phyloP scores from a whole-genome alignment of 2,113 vertebrate species.

The Tenrec ecaudatus region DNA sequence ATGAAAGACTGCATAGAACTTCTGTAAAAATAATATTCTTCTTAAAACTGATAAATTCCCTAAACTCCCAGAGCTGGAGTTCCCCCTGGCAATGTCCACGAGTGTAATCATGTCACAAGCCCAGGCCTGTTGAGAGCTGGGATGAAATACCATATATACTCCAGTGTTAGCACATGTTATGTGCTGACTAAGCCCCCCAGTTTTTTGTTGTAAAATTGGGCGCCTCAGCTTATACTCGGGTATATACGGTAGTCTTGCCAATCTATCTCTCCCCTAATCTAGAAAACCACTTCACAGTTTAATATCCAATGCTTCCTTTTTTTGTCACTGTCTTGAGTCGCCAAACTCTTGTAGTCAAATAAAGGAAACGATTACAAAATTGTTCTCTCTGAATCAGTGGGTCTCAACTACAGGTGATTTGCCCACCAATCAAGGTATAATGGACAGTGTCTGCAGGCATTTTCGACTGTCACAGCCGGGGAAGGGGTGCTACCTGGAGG shows the following conservation, averaged over 20 bases:
- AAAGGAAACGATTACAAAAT: slow-evolving; percentile 22
- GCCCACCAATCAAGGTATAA: not conserved
- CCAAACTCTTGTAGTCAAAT: slow-evolving; percentile 31
- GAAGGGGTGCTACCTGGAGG: not conserved
- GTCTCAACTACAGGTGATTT: not conserved
- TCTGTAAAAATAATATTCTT: slow-evolving; percentile 26
- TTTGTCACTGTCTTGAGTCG: slow-evolving; percentile 35
- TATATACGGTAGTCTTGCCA: not conserved
- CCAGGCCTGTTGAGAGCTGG: not conserved
- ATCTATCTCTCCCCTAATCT: not conserved
- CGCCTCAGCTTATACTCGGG: no score
- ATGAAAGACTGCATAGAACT: not conserved
- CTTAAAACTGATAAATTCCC: slow-evolving; percentile 56
- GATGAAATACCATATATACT: not conserved
- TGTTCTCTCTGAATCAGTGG: not conserved
- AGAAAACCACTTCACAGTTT: not conserved
- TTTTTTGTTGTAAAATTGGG: no score
- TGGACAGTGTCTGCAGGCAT: not conserved
- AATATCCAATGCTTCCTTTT: slow-evolving; percentile 27
- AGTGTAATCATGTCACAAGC: not conserved
- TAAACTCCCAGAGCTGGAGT: slow-evolving; percentile 57
- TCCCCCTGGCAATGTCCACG: not conserved
- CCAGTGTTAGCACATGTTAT: no score
- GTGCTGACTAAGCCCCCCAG: no score
- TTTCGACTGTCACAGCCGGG: not conserved